Evolutionary conservation across 2,888 invertebrate genomes (phyloP).

Genomic region (Parnassius mnemosyne): DNA sequence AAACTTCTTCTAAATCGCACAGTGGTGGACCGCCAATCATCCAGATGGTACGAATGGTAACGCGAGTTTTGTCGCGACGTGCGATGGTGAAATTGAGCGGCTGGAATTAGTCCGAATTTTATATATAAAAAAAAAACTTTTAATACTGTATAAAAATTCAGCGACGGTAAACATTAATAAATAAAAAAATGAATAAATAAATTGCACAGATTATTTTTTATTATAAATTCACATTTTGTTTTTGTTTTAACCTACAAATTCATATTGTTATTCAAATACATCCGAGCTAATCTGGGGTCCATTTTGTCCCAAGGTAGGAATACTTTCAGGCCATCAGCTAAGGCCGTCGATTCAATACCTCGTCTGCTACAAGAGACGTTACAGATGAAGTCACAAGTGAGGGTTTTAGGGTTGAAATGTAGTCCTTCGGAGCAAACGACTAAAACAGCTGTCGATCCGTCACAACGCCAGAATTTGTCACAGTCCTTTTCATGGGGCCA

Average conservation of each 20-base stretch:
- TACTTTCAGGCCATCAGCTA: slow-evolving; percentile 45
- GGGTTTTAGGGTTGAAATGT: slow-evolving; percentile 53
- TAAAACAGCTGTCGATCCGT: slow-evolving; percentile 42
- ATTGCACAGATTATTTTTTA: neutral
- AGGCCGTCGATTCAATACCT: slow-evolving; percentile 38
- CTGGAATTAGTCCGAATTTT: too few species aligned
- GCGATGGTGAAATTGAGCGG: too few species aligned
- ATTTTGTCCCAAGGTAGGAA: slow-evolving; percentile 54
- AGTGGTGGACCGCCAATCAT: too few species aligned
- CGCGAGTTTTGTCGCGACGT: too few species aligned
- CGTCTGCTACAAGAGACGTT: slow-evolving; percentile 51
- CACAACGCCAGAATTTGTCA: slow-evolving; percentile 64
- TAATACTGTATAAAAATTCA: too few species aligned
- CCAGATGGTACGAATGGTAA: too few species aligned
- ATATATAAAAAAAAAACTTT: too few species aligned
- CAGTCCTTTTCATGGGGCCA: slow-evolving; percentile 63
- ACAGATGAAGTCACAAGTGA: slow-evolving; percentile 60
- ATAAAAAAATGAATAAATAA: slow-evolving; percentile 12
- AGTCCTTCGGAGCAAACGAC: slow-evolving; percentile 59
- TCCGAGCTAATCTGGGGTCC: slow-evolving; percentile 29
- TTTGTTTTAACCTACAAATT: neutral
- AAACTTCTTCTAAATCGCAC: too few species aligned
- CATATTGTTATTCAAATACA: neutral
- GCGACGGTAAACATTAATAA: slow-evolving; percentile 13
- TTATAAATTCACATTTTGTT: too few species aligned